Evolutionary conservation across 2,113 vertebrate genomes (phyloP).

Genomic region (Falcunculus frontatus): DNA sequence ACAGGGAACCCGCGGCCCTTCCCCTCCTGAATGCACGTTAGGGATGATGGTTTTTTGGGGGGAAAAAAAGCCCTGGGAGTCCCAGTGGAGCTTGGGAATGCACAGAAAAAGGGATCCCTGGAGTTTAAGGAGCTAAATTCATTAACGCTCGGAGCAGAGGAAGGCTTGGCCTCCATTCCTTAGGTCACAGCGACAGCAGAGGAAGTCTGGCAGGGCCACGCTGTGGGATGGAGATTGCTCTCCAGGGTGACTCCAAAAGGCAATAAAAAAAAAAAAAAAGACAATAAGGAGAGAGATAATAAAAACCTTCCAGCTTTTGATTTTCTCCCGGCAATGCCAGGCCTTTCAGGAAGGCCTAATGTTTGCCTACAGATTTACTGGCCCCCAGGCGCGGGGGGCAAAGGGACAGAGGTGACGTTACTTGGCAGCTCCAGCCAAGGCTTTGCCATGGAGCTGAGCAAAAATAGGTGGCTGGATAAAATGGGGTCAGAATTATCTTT

Average conservation of each 20-base stretch:
- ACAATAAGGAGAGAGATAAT: slow-evolving; percentile 64
- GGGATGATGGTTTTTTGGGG: too few relatives aligned
- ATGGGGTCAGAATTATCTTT: background rate
- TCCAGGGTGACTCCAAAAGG: slow-evolving; percentile 48
- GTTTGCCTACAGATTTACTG: slow-evolving; percentile 55
- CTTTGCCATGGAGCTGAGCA: background rate
- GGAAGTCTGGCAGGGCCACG: slow-evolving; percentile 53
- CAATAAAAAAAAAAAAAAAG: slow-evolving; percentile 50
- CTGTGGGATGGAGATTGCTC: slow-evolving; percentile 49
- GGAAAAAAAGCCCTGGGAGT: background rate
- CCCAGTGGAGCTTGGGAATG: background rate
- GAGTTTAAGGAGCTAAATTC: background rate
- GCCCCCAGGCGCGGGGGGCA: background rate
- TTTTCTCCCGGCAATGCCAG: background rate
- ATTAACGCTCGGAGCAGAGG: background rate
- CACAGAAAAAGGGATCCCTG: background rate
- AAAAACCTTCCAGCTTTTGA: slow-evolving; percentile 42
- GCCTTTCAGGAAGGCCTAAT: slow-evolving; percentile 56
- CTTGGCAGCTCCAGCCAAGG: background rate
- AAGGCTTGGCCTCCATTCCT: background rate
- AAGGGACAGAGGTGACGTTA: background rate
- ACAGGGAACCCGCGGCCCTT: background rate
- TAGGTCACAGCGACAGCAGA: slow-evolving; percentile 25
- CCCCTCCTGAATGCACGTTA: rapidly evolving
- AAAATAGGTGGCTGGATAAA: background rate